Evolutionary conservation across 1,140 invertebrate species (phyloP).

Genomic region (Bemisia tabaci): DNA sequence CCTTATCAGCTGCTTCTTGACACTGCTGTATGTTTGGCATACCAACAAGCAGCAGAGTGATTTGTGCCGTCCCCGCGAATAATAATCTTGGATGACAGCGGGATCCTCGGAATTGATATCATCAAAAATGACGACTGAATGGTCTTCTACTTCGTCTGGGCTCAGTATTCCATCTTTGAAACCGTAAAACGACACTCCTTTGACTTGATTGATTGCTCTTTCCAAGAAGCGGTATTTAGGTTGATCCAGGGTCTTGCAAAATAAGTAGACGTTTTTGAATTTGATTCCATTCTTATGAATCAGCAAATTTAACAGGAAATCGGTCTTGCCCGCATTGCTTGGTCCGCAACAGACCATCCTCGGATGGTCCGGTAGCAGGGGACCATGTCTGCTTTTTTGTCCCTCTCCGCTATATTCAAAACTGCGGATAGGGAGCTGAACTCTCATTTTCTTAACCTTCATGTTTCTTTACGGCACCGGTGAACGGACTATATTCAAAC

Average conservation of each 20-base stretch:
- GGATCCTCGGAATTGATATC: slow-evolving; percentile 28
- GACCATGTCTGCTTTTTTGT: no score
- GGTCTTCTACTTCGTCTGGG: slow-evolving; percentile 16
- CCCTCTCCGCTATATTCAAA: no score
- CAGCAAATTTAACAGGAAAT: slow-evolving; percentile 25
- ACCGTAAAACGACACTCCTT: slow-evolving; percentile 9
- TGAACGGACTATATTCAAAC: no score
- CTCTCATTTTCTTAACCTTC: no score
- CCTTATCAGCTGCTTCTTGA: slow-evolving; percentile 29
- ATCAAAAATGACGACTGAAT: slow-evolving; percentile 30
- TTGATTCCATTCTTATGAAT: slow-evolving; percentile 23
- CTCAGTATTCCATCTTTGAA: not conserved
- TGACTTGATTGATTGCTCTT: slow-evolving; percentile 20
- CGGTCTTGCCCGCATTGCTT: slow-evolving; percentile 30
- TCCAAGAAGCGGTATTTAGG: slow-evolving; percentile 26
- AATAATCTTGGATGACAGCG: slow-evolving; percentile 20
- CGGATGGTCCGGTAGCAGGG: slow-evolving; percentile 20
- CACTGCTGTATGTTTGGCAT: slow-evolving; percentile 27
- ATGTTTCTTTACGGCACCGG: no score
- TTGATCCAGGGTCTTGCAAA: slow-evolving; percentile 29
- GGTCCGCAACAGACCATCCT: slow-evolving; percentile 23
- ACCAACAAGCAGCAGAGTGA: slow-evolving; percentile 31
- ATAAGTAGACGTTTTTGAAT: slow-evolving; percentile 31
- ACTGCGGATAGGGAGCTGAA: no score
- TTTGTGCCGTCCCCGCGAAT: slow-evolving; percentile 29